These are phyloP conservation scores for Amblyraja radiata DNA, from an alignment of 2,797 vertebrate genomes.

Conservation along the genomic window DNA sequence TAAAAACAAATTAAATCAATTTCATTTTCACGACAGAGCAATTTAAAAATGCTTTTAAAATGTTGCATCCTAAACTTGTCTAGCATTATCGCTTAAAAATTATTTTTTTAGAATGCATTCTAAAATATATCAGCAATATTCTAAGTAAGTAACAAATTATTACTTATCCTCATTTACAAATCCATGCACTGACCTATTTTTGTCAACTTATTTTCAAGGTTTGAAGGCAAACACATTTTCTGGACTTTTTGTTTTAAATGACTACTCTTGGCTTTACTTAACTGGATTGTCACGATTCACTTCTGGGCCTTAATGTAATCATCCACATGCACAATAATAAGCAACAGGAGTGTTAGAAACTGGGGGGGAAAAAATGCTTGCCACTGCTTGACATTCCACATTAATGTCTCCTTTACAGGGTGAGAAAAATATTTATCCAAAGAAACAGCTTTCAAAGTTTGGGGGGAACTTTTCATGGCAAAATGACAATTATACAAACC, in stretches of 20 bases:
- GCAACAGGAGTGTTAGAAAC: conserved; percentile 39
- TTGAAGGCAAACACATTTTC: not conserved
- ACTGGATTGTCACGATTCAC: not conserved
- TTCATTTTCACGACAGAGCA: not conserved
- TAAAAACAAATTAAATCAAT: too few species aligned
- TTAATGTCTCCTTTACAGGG: not conserved
- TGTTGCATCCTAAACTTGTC: not conserved
- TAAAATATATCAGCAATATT: not conserved
- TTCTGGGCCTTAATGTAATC: not conserved
- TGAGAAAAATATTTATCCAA: not conserved
- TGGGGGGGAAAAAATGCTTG: conserved; percentile 15
- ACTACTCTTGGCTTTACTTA: not conserved
- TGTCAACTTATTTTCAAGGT: not conserved
- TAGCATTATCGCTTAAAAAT: not conserved
- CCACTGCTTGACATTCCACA: conserved; percentile 48
- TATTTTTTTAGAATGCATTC: not conserved
- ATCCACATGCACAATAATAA: conserved; percentile 40
- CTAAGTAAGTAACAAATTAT: not conserved
- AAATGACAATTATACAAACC: conserved; percentile 50
- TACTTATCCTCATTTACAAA: not conserved
- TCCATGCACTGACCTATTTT: not conserved
- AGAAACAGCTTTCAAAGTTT: not conserved
- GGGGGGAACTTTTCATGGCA: not conserved
- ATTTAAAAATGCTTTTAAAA: conserved; percentile 1
- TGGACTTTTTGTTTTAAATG: not conserved